Percentiles rank a stretch among this genome's conserved stretches.
phyloP scores from a whole-genome alignment of 1,140 invertebrate genomes.

The Drosophila azteca region DNA sequence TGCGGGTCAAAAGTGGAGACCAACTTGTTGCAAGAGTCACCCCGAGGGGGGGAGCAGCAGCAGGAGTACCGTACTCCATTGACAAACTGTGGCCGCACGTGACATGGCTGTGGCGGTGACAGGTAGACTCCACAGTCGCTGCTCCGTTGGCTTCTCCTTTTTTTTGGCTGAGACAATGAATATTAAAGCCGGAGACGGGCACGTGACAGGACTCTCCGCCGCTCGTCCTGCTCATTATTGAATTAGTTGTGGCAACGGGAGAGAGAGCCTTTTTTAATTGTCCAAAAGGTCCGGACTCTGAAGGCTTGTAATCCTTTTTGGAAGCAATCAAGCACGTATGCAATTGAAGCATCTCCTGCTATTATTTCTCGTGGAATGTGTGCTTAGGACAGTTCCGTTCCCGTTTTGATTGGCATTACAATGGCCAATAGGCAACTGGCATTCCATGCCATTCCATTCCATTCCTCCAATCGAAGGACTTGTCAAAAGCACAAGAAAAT shows the following conservation, averaged over 20 bases:
- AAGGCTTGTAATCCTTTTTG: constrained; percentile 66
- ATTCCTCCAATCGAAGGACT: constrained; percentile 46
- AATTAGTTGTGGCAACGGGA: constrained; percentile 61
- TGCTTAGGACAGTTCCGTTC: constrained; percentile 50
- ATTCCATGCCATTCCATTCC: too few relatives aligned
- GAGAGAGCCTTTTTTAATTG: constrained; percentile 57
- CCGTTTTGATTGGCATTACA: constrained; percentile 63
- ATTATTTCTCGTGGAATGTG: constrained; percentile 2
- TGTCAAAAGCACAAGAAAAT: constrained; percentile 65
- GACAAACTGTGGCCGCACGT: constrained; percentile 74
- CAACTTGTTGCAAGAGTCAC: constrained; percentile 43
- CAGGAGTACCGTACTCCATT: constrained; percentile 23
- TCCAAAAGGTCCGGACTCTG: constrained; percentile 18
- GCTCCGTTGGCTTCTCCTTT: neutral
- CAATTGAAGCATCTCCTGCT: constrained; percentile 24
- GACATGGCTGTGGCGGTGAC: constrained; percentile 65
- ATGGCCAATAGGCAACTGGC: constrained; percentile 30
- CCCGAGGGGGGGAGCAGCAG: neutral
- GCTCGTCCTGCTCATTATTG: constrained; percentile 68
- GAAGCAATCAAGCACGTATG: constrained; percentile 62
- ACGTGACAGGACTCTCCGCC: constrained; percentile 67
- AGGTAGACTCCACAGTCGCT: constrained; percentile 51
- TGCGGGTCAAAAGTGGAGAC: constrained; percentile 68
- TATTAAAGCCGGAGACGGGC: constrained; percentile 62
- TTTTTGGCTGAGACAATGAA: constrained; percentile 66